A percentile compares a stretch with the other conserved stretches of the same genome.
phyloP scores from a whole-genome alignment of 2,797 vertebrate species.

The Cryptoblepharus egeriae region DNA sequence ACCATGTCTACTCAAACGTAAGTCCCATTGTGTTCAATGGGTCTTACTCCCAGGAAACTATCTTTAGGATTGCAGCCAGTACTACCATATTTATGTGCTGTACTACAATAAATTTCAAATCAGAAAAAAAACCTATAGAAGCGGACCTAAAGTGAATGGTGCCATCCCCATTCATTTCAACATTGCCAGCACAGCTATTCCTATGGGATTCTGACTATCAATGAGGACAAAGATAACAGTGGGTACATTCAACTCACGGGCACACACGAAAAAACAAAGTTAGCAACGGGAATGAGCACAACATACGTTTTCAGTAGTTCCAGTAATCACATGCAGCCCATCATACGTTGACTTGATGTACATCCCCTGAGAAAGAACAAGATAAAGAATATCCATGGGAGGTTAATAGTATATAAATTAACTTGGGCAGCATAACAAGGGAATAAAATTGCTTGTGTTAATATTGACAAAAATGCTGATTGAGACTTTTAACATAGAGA shows the following conservation, averaged over 20 bases:
- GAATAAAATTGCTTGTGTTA: neutral
- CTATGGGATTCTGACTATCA: neutral
- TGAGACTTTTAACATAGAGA: no score
- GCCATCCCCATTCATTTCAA: neutral
- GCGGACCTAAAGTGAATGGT: neutral
- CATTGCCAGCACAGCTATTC: no score
- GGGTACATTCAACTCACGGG: neutral
- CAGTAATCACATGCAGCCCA: slow-evolving; percentile 89
- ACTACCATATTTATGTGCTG: neutral
- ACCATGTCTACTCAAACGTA: no score
- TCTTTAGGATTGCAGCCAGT: no score
- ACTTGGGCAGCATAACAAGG: neutral
- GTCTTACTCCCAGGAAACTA: no score
- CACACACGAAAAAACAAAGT: neutral
- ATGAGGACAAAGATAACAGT: neutral
- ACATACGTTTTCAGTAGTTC: slow-evolving; percentile 91
- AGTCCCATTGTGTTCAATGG: no score
- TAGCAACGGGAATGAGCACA: neutral
- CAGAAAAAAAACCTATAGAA: neutral
- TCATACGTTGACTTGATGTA: slow-evolving; percentile 93
- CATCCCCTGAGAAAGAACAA: slow-evolving; percentile 80
- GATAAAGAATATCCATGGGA: neutral
- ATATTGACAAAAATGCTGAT: neutral
- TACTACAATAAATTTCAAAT: neutral
- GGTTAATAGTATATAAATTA: slow-evolving; percentile 6